Evolutionary conservation across 2,888 invertebrate genomes (phyloP).

Genomic region (Rhyacophila evoluta): DNA sequence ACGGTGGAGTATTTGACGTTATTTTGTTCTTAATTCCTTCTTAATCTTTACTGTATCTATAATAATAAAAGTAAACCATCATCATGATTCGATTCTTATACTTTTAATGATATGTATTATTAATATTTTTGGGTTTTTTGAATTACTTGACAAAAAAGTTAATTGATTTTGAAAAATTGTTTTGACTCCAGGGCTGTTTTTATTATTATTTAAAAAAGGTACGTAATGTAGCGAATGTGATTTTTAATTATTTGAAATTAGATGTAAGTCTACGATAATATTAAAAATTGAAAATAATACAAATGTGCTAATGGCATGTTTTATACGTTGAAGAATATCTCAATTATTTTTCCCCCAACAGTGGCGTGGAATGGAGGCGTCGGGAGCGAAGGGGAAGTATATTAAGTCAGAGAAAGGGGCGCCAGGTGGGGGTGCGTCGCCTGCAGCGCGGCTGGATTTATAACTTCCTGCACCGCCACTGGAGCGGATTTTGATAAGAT

Average conservation of each 20-base stretch:
- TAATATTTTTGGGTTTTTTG: too few species aligned
- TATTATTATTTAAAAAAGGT: too few species aligned
- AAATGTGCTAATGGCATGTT: neutral
- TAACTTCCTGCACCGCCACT: slow-evolving; percentile 48
- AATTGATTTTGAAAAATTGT: too few species aligned
- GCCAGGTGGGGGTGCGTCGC: slow-evolving; percentile 39
- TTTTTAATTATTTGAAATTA: neutral
- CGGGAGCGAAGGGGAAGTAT: neutral
- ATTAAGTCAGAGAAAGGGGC: neutral
- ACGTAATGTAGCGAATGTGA: too few species aligned
- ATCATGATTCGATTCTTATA: too few species aligned
- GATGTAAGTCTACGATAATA: neutral
- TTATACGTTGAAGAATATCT: neutral
- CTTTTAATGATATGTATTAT: too few species aligned
- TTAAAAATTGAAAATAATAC: neutral
- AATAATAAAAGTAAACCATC: too few species aligned
- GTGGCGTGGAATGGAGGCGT: neutral
- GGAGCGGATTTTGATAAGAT: slow-evolving; percentile 36
- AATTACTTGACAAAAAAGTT: too few species aligned
- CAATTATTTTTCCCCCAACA: neutral
- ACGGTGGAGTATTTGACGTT: too few species aligned
- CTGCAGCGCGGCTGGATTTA: slow-evolving; percentile 47
- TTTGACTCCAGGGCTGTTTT: too few species aligned
- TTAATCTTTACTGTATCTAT: too few species aligned
- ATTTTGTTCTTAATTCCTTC: too few species aligned